These are phyloP conservation scores for Microctenopoma lineatum DNA, from an alignment of 2,797 vertebrate species.

Conservation along the genomic window DNA sequence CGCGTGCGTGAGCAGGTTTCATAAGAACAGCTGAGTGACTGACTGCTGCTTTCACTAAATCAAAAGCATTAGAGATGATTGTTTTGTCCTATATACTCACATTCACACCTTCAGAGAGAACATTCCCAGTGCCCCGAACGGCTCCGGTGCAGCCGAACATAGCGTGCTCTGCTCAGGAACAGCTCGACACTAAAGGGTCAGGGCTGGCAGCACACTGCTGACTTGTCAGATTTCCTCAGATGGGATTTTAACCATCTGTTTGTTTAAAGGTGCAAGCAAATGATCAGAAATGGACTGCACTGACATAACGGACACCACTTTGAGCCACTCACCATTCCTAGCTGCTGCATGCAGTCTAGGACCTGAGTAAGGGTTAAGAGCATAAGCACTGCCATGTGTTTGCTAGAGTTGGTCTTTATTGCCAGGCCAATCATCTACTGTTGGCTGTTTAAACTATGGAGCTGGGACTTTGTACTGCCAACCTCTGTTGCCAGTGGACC, in stretches of 20 bases:
- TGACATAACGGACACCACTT: constrained; percentile 6
- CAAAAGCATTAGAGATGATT: neutral
- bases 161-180: constrained; percentile 11
- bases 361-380: constrained; percentile 68
- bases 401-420: constrained; percentile 67
- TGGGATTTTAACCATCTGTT: constrained; percentile 30
- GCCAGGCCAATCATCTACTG: constrained; percentile 80
- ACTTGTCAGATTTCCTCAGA: constrained; percentile 24
- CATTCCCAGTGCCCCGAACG: neutral
- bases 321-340: constrained; percentile 5
- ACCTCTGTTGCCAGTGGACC: constrained; percentile 77
- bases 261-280: constrained; percentile 1
- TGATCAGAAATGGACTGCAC: constrained; percentile 1
- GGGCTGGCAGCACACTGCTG: constrained; percentile 8
- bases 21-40: constrained; percentile 22
- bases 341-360: constrained; percentile 22
- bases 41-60: constrained; percentile 7
- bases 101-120: neutral
- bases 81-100: neutral
- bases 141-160: neutral
- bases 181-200: constrained; percentile 2
- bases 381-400: constrained; percentile 79
- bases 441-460: constrained; percentile 78
- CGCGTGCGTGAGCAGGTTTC: constrained; percentile 7
- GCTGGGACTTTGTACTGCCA: constrained; percentile 76